These are phyloP conservation scores for Nephila pilipes DNA, from an alignment of 1,140 invertebrate species.

Conservation along the genomic window DNA sequence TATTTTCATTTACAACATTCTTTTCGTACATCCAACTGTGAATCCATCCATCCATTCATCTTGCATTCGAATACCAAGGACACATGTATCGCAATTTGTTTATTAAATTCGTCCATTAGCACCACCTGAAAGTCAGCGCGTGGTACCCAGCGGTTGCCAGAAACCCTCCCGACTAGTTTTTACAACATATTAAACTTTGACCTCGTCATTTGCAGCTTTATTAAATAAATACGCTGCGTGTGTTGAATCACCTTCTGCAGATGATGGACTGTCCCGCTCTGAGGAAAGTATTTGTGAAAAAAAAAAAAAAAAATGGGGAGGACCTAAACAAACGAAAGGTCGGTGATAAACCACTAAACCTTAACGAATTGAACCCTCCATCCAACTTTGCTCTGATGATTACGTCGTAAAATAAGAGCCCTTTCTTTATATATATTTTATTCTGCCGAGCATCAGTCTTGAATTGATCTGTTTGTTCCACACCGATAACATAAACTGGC, in stretches of 20 bases:
- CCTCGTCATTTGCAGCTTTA: constrained; percentile 4
- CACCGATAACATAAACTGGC: constrained; percentile 71
- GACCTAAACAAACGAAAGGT: constrained; percentile 15
- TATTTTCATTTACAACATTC: neutral
- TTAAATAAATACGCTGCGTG: constrained; percentile 10
- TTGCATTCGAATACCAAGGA: neutral
- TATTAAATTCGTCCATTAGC: neutral
- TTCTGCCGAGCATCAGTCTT: constrained; percentile 35
- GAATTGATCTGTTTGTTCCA: constrained; percentile 74
- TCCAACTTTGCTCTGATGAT: constrained; percentile 25
- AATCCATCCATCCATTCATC: neutral
- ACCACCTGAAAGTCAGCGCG: neutral
- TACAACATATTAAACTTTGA: constrained; percentile 48
- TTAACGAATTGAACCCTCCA: constrained; percentile 40
- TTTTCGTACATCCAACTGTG: neutral
- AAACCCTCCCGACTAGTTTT: neutral
- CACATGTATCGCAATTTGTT: neutral
- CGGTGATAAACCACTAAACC: neutral
- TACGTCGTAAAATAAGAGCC: constrained; percentile 49
- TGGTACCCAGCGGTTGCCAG: neutral
- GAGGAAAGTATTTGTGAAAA: neutral
- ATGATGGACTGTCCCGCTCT: neutral
- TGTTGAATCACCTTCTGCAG: neutral
- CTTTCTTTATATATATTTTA: neutral
- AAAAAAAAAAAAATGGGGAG: neutral